Evolutionary conservation across 2,888 invertebrate genomes (phyloP), one percentile per base, ranked within the genome.

Genomic region (Chrysolina haemoptera): DNA sequence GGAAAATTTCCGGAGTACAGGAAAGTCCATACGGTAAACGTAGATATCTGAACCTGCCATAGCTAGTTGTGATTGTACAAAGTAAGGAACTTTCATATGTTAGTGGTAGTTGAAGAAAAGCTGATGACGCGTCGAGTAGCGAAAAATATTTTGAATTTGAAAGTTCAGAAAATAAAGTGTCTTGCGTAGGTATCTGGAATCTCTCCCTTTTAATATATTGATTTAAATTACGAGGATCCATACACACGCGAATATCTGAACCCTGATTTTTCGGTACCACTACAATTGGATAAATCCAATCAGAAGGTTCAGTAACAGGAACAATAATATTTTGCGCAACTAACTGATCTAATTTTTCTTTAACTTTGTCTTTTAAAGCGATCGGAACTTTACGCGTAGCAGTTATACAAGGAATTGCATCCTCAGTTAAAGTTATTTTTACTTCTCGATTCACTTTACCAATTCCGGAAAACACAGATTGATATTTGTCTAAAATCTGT

Each of bases 61-160:
- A 75, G 18, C n/a, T 14, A 27, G 74, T 73, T 4, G 63, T 65
- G 16, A 73, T 55, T 11, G 73, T 74, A 22, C 74, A 74, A 5
- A 27, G 27, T 27, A 12, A 43, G 43, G 43, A 43, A 43, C 43
- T 43, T 12, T 43, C 43, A 43, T 43, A 43, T 43, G 43, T 43
- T 43, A 43, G 11, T 43, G 75, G 75, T 16, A 77, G 35, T 62
- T 74, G 75, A 18, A 77, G 40, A 63, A 77, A 78, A 43, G 78
- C 76, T 11, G 68, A 70, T 18, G 76, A 77, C 16, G 74, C 75
- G 1, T 43, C 43, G 1, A 43, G 43, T 43, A 43, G 43, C 43
- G 43, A 41, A 68, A 73, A 69, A 50, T 59, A 73, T 63, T 62
- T 70, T 1, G 62, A 67, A 18, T 74, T 72, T 43, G 12, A 43